These are phyloP conservation scores for Sebastes vulpes DNA, from an alignment of 2,797 vertebrate genomes.

Conservation along the genomic window DNA sequence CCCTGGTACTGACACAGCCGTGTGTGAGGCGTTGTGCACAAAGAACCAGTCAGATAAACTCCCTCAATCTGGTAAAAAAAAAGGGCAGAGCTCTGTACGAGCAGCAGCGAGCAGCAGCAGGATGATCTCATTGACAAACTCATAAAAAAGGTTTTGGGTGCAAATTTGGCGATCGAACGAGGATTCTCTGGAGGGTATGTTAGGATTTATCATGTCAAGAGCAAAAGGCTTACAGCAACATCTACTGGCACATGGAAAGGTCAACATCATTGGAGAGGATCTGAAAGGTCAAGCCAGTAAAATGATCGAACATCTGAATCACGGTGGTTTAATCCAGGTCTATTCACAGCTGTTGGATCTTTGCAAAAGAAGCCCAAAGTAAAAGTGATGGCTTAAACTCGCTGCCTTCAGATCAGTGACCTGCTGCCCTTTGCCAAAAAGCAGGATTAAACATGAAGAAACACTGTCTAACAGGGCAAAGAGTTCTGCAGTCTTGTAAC, in stretches of 20 bases:
- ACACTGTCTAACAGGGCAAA: conserved; percentile 27
- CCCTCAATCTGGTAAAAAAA: background rate
- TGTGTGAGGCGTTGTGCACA: conserved; percentile 24
- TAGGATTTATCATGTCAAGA: conserved; percentile 44
- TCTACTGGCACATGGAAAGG: conserved; percentile 68
- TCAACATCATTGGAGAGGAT: conserved; percentile 56
- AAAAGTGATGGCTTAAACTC: conserved; percentile 20
- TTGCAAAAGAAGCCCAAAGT: conserved; percentile 11
- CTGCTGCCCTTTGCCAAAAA: conserved; percentile 33
- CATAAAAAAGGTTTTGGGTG: conserved; percentile 29
- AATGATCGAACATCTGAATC: conserved; percentile 66
- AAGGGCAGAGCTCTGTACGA: conserved; percentile 6
- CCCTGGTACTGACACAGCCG: conserved; percentile 46
- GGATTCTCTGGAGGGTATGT: conserved; percentile 19
- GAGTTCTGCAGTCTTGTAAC: conserved; percentile 35
- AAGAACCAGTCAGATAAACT: conserved; percentile 52
- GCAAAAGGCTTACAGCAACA: conserved; percentile 46
- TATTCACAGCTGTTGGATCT: conserved; percentile 34
- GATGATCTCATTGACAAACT: conserved; percentile 20
- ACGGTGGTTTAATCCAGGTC: conserved; percentile 44
- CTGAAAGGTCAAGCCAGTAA: conserved; percentile 71
- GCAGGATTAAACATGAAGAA: conserved; percentile 43
- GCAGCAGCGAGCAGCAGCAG: background rate
- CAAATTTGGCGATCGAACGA: conserved; percentile 20
- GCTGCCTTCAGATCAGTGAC: conserved; percentile 26